Conservation (phyloP, 1,140 invertebrate genomes). For the Galleria mellonella region DNA sequence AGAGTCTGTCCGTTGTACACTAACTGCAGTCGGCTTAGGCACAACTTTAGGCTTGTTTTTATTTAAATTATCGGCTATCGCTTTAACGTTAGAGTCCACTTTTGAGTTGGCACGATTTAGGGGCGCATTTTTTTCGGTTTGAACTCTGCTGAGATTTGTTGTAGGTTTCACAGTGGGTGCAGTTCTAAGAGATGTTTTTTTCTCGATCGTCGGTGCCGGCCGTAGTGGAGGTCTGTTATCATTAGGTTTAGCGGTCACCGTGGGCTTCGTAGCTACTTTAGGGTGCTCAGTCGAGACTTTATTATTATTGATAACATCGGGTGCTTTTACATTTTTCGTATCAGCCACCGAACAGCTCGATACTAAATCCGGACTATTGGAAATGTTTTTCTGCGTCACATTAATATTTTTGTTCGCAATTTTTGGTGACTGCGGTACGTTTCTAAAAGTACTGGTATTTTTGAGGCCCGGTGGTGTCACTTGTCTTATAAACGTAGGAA, state of each 20-base stretch:
- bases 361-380: conserved; percentile 82
- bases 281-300: conserved; percentile 42
- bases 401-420: conserved; percentile 38
- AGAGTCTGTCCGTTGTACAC: conserved; percentile 46
- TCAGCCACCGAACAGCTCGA: conserved; percentile 76
- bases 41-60: conserved; percentile 64
- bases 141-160: conserved; percentile 24
- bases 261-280: conserved; percentile 47
- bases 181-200: conserved; percentile 40
- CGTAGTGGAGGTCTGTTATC: conserved; percentile 51
- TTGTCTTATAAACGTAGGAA: conserved; percentile 65
- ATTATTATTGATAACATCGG: conserved; percentile 76
- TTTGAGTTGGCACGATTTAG: conserved; percentile 40
- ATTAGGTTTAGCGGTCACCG: conserved; percentile 29
- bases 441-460: conserved; percentile 59
- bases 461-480: conserved; percentile 68
- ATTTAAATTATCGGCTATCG: conserved; percentile 57
- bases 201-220: conserved; percentile 41
- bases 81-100: conserved; percentile 54
- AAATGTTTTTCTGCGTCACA: conserved; percentile 39
- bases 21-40: conserved; percentile 46
- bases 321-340: conserved; percentile 74
- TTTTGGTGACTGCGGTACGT: conserved; percentile 51
- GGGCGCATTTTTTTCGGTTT: conserved; percentile 37
- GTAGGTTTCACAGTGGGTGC: conserved; percentile 29